Evolutionary conservation across 2,888 invertebrate genomes (phyloP).

Genomic region (Odontocerum albicorne): DNA sequence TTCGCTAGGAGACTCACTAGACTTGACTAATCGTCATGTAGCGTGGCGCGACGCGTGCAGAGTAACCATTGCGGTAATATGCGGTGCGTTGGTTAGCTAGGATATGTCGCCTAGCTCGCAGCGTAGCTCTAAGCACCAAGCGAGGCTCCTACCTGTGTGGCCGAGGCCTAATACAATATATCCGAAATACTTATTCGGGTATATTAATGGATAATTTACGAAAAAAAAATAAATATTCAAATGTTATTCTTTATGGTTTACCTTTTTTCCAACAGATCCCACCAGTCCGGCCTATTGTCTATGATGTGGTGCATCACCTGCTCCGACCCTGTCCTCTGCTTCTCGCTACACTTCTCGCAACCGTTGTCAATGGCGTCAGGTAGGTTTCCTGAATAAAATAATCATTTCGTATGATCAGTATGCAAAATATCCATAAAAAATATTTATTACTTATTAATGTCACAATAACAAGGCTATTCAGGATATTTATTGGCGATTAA

Average conservation of each 20-base stretch:
- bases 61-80: too few relatives aligned
- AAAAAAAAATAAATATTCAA: background rate
- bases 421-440: background rate
- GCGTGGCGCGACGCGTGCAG: too few relatives aligned
- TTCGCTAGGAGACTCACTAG: too few relatives aligned
- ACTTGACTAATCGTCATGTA: too few relatives aligned
- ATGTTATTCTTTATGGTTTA: slow-evolving; percentile 43
- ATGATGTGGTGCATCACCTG: slow-evolving; percentile 64
- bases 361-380: slow-evolving; percentile 71
- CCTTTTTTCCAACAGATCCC: slow-evolving; percentile 59
- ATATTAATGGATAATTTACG: background rate
- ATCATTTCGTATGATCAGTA: slow-evolving; percentile 23
- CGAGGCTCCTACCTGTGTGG: too few relatives aligned
- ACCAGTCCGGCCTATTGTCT: slow-evolving; percentile 60
- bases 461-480: too few relatives aligned
- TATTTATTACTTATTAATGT: background rate
- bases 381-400: slow-evolving; percentile 66
- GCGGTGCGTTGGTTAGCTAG: too few relatives aligned
- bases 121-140: too few relatives aligned
- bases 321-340: slow-evolving; percentile 65
- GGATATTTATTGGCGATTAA: too few relatives aligned
- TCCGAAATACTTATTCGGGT: too few relatives aligned
- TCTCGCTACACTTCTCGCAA: slow-evolving; percentile 67
- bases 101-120: too few relatives aligned
- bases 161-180: too few relatives aligned